Evolutionary conservation across 2,113 vertebrate species (phyloP), one percentile per base, ranked within the genome.

Genomic region (Otus sunia): DNA sequence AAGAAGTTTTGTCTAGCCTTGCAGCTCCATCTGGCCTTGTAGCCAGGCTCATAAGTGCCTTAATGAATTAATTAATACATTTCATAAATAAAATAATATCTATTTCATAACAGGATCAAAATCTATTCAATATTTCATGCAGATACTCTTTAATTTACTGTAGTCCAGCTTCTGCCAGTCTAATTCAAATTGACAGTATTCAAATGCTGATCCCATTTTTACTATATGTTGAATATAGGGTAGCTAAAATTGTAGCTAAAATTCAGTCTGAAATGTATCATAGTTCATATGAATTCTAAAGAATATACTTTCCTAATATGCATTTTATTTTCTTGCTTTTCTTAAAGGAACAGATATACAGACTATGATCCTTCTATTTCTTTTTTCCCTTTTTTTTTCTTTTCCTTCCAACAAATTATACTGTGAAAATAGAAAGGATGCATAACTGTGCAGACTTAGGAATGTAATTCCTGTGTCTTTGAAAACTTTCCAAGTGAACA

Each of bases 11-110:
- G 49, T 13, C 49, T 56, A 60, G 20, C 8, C 41, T 92, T 91
- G 22, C 30, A 76, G 52, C 36, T 94, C 84, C 60, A 71, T 67
- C 29, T 88, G 60, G 72, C 63, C 83, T 95, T 95, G 79, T 59
- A 91, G 30, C 5, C 30, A 80, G 55, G 21, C 26, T 84, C 56
- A 63, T 68, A 75, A 91, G 20, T 3, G 10, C 86, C 32, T 80
- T 75, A 90, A 76, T 86, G 59, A 94, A 96, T 92, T 86, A 83
- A 94, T 84, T 84, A 86, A 92, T 87, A 52, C 7, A 30, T 72
- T 50, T 95, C 39, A 95, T 96, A 94, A 96, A 96, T 96, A 96
- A 96, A 94, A 92, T 64, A 95, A 58, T 84, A 83, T 93, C 50
- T 81, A 39, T 90, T 96, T 96, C 83, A 93, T 64, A 43, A 7